Evolutionary conservation across 2,113 vertebrate species (phyloP), one percentile per base, ranked within the genome.

Genomic region (Sylvietta virens): DNA sequence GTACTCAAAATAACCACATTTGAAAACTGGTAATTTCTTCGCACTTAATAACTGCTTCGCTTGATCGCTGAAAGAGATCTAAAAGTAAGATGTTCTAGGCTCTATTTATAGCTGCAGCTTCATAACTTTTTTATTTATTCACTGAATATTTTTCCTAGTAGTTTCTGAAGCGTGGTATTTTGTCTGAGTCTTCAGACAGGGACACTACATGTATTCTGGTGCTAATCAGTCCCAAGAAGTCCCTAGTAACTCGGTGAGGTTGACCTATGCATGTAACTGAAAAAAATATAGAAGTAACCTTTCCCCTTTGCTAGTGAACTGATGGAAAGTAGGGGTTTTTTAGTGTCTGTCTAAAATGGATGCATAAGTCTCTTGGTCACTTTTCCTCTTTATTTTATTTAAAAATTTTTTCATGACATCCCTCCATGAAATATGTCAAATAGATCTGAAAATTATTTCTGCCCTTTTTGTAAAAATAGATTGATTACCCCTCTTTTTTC

Each of bases 1-100:
- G 95, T 95, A 94, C 94, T 94, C 83, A 96, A 95, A 97, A 92
- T 86, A 91, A 81, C 74, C 85, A 60, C 80, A 82, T 92, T 81
- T 91, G 64, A 91, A 94, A 96, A 96, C 65, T 81, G 84, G 86
- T 60, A 91, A 96, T 92, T 95, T 95, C 91, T 95, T 93, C 27
- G 3, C 85, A 94, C 53, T 95, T 93, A 94, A 94, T 96, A 96
- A 87, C 79, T 93, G 88, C 85, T 91, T 96, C 95, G 71, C 85
- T 81, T 54, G 84, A 72, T 94, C 44, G 7, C 72, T 90, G 86
- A 88, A 94, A 95, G 71, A 27, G 72, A 94, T 62, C 76, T 93
- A 84, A 88, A 90, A 93, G 86, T 78, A 78, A 77, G 80, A 64
- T 87, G 61, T 95, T 96, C 90, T 88, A 62, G 82, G 50, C 33